Base-by-base conservation (phyloP, 2,113 vertebrate species). In the Gobius niger region DNA sequence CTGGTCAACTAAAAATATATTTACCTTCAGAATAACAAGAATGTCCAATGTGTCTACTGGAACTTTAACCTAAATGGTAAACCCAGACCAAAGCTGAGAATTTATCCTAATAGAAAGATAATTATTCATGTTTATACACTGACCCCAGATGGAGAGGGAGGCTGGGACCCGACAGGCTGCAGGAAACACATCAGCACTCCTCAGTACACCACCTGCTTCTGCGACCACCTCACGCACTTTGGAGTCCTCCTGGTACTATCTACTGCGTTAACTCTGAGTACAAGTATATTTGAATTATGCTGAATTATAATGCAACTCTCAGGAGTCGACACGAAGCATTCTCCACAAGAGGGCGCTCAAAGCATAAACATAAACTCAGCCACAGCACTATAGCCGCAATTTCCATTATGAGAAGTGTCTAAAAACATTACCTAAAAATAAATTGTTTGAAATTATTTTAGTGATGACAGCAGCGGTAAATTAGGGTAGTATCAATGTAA, bases 141-240 rank as follows among this genome's bases (percentile, higher is more conserved):
- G 57, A 16, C 56, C 6, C 65, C 15, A 98, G 95, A 92, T 83
- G 93, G 94, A 68, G 77, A 79, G 9, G 95, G 95, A 67, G 95
- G 93, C 82, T 97, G 95, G 95, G 95, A 94, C 70, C 78, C 85
- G 41, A 84, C 82, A 0, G 96, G 95, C 61, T 98, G 95, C 90
- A 82, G 87, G 77, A 82, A 83, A 44, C 73, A 92, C 75, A 91
- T 90, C 86, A 94, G 88, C 78, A 92, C 89, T 66, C 7, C 65
- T 3, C 78, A 94, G 79, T 93, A 95, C 82, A 96, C 96, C 68
- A 92, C 92, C 69, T 98, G 95, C 77, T 89, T 94, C 73, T 98
- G 95, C 89, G 90, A 94, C 83, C 95, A 97, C 72, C 95, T 98
- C 83, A 98, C 96, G 63, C 95, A 98, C 90, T 98, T 98, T 80